Conservation (phyloP, 2,797 vertebrate species). For the Eutrigla gurnardus region DNA sequence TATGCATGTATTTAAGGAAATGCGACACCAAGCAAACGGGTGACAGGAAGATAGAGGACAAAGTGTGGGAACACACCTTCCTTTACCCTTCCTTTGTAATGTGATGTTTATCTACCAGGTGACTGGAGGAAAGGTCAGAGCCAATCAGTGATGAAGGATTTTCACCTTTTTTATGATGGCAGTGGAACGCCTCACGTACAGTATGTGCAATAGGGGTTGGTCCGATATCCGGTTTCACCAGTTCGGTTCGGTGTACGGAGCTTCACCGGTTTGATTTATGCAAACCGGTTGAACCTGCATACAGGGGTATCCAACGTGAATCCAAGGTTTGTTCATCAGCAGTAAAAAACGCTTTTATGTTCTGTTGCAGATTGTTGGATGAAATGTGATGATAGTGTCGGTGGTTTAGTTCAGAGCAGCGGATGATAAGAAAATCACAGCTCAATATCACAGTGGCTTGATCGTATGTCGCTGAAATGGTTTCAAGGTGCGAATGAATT, state of each 20-base stretch:
- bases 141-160: neutral
- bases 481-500: neutral
- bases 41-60: neutral
- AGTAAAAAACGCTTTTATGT: neutral
- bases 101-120: neutral
- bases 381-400: neutral
- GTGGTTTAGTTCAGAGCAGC: neutral
- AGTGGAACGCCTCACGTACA: neutral
- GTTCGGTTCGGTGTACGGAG: too few relatives aligned
- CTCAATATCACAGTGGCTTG: slow-evolving; percentile 1
- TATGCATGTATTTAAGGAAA: neutral
- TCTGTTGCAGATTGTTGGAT: neutral
- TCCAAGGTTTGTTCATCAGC: neutral
- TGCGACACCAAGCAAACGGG: neutral
- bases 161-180: neutral
- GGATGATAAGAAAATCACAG: neutral
- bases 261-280: too few relatives aligned
- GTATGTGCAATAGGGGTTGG: neutral
- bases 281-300: too few relatives aligned
- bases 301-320: neutral
- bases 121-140: slow-evolving; percentile 9
- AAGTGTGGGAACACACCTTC: neutral
- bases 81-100: neutral
- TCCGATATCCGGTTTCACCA: too few relatives aligned
- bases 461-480: neutral